Conservation (phyloP, 2,113 vertebrate genomes). For the Saccopteryx bilineata region DNA sequence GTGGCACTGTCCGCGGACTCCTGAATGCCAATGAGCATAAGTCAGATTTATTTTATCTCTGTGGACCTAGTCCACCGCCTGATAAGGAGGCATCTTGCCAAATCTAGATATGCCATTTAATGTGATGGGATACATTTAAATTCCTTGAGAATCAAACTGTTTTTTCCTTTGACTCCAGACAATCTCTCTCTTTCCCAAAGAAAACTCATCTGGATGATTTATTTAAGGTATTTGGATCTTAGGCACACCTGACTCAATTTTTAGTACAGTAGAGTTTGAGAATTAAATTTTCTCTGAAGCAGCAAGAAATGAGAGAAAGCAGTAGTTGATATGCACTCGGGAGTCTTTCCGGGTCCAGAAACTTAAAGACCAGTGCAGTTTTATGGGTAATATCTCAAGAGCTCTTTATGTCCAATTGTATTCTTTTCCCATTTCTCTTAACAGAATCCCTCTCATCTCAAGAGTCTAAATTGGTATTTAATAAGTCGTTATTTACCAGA, state of each 20-base stretch:
- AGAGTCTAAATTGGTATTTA: not conserved
- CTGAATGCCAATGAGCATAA: not conserved
- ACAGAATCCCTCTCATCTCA: not conserved
- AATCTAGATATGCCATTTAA: slow-evolving; percentile 45
- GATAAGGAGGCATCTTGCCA: slow-evolving; percentile 22
- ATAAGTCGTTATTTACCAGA: not conserved
- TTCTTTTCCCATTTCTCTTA: not conserved
- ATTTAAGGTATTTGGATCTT: not conserved
- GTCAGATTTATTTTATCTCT: slow-evolving; percentile 55
- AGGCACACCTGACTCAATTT: not conserved
- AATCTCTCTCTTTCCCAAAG: slow-evolving; percentile 26
- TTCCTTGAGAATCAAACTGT: slow-evolving; percentile 54
- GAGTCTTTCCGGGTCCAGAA: not conserved
- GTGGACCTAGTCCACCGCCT: not conserved
- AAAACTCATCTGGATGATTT: slow-evolving; percentile 44
- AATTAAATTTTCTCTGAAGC: slow-evolving; percentile 60
- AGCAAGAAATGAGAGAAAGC: slow-evolving; percentile 43
- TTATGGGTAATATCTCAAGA: not conserved
- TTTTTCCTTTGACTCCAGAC: slow-evolving; percentile 63
- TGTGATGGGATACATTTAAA: slow-evolving; percentile 55
- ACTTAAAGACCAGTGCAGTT: not conserved
- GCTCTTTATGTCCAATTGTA: not conserved
- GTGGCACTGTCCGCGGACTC: not conserved
- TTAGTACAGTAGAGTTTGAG: slow-evolving; percentile 9
- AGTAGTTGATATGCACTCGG: not conserved